phyloP scores from a whole-genome alignment of 37 sponge, comb jelly and placozoan genomes.

The Aplysina aerophoba region DNA sequence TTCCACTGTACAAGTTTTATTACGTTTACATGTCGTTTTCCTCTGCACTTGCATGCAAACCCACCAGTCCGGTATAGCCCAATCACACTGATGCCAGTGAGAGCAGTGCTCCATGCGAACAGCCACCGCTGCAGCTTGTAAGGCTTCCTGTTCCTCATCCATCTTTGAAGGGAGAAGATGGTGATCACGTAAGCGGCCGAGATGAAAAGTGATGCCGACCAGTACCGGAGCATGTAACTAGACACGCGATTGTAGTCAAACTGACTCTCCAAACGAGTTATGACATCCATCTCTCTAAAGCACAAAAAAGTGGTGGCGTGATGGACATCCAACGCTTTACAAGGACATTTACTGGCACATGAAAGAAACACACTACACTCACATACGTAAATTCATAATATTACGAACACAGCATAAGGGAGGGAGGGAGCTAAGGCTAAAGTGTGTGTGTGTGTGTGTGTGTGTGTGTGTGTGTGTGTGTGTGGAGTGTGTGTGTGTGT shows the following conservation, averaged over 20 bases:
- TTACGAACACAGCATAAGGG: too few relatives aligned
- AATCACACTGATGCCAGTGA: slow-evolving; percentile 49
- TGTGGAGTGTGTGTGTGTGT: too few relatives aligned
- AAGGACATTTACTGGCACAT: too few relatives aligned
- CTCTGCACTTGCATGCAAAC: background rate
- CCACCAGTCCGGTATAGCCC: slow-evolving; percentile 43
- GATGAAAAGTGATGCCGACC: slow-evolving; percentile 62
- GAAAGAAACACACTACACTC: too few relatives aligned
- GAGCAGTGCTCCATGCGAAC: slow-evolving; percentile 62
- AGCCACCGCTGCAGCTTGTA: slow-evolving; percentile 55
- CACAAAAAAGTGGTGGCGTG: too few relatives aligned
- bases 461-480: too few relatives aligned
- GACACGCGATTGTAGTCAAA: slow-evolving; percentile 33
- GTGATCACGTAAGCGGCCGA: slow-evolving; percentile 57
- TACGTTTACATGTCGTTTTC: too few relatives aligned
- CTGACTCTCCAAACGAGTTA: slow-evolving; percentile 33
- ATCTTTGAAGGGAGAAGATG: slow-evolving; percentile 46
- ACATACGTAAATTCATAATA: too few relatives aligned
- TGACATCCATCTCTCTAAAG: background rate
- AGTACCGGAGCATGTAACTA: slow-evolving; percentile 30
- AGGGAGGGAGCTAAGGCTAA: too few relatives aligned
- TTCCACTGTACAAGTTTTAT: too few relatives aligned
- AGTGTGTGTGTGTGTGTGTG: too few relatives aligned
- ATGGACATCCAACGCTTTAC: too few relatives aligned
- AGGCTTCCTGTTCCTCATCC: slow-evolving; percentile 56